A percentile compares a stretch with the other conserved stretches of the same genome.
Conservation (phyloP, 2,113 vertebrate genomes). For the Noctilio leporinus region DNA sequence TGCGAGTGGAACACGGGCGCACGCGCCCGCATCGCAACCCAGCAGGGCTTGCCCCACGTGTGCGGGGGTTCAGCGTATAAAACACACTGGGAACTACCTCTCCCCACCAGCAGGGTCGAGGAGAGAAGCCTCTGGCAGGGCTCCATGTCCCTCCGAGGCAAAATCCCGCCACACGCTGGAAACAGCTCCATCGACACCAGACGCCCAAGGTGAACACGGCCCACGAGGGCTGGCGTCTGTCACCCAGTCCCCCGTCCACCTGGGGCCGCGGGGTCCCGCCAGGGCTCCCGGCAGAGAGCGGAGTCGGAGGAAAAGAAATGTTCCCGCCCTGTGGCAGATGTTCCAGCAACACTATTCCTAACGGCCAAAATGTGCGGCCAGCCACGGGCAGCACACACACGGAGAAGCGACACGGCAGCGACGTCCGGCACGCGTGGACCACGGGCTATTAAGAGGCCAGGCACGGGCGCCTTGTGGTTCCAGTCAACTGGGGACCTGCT, state of each 20-base stretch:
- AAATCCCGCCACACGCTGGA: neutral
- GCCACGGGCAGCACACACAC: fast-evolving
- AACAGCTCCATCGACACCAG: neutral
- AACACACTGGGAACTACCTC: fast-evolving
- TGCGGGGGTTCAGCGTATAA: neutral
- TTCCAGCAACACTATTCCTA: fast-evolving
- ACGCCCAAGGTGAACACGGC: neutral
- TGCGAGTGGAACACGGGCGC: neutral
- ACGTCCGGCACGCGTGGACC: no score
- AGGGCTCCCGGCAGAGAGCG: no score
- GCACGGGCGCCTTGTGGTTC: no score
- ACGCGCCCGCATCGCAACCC: fast-evolving
- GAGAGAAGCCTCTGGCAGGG: neutral
- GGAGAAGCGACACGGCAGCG: no score
- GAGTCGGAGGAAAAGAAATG: no score
- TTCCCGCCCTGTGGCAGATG: fast-evolving
- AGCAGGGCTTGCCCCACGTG: neutral
- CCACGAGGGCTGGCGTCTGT: no score
- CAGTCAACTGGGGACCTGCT: no score
- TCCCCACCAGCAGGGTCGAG: fast-evolving
- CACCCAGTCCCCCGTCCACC: no score
- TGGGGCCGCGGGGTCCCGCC: no score
- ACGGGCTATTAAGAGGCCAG: no score
- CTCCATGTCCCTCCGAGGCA: neutral
- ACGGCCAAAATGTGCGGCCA: fast-evolving